Conservation (phyloP, 2,113 vertebrate genomes). For the Oncorhynchus clarkii region DNA sequence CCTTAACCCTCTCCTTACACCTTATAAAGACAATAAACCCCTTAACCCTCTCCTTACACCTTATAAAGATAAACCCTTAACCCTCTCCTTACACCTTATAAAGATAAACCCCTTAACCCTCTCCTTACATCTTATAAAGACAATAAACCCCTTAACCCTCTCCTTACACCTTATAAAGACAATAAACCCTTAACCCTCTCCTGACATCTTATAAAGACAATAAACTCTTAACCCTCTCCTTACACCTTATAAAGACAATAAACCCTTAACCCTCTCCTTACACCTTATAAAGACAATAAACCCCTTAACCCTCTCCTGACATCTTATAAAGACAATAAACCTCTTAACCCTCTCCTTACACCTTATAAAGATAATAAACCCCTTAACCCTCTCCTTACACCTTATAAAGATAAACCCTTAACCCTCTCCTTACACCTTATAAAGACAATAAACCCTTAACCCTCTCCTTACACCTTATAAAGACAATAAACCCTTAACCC, state of each 20-base stretch:
- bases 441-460: constrained; percentile 7
- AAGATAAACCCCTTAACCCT: background rate
- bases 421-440: too few species aligned
- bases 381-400: too few species aligned
- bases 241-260: too few species aligned
- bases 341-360: background rate
- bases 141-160: too few species aligned
- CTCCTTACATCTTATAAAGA: too few species aligned
- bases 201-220: background rate
- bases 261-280: too few species aligned
- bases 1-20: too few species aligned
- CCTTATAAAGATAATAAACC: background rate
- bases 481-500: background rate
- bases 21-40: too few species aligned
- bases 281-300: too few species aligned
- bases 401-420: too few species aligned
- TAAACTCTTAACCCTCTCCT: too few species aligned
- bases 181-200: constrained; percentile 11
- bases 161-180: too few species aligned
- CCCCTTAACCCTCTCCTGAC: background rate
- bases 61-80: background rate
- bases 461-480: background rate
- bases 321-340: background rate
- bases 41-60: background rate
- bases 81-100: background rate